phyloP scores from a whole-genome alignment of 2,113 vertebrate species.

The Antennarius striatus region DNA sequence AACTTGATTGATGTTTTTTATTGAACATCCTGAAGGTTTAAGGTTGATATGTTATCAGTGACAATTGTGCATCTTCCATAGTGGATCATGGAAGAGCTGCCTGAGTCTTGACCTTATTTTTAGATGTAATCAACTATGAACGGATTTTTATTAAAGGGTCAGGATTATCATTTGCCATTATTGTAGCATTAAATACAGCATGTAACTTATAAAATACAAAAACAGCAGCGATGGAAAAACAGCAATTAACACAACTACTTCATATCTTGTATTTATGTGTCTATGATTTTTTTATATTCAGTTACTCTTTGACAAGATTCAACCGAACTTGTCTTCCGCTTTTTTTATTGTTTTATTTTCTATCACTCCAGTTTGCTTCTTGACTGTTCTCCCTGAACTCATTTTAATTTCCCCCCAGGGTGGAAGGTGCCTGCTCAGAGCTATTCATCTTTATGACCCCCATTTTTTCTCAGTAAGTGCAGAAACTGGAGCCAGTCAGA shows the following conservation, averaged over 20 bases:
- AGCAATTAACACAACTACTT: background rate
- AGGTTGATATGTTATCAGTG: background rate
- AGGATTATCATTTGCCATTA: background rate
- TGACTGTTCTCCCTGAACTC: constrained; percentile 11
- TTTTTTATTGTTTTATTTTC: background rate
- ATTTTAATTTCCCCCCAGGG: constrained; percentile 21
- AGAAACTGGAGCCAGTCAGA: constrained; percentile 28
- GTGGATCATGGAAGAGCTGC: background rate
- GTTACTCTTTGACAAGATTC: background rate
- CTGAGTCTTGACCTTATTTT: background rate
- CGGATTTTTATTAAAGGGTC: background rate
- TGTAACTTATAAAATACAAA: background rate
- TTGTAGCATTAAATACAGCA: constrained; percentile 9
- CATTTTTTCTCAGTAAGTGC: constrained; percentile 19
- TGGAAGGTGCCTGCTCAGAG: constrained; percentile 13
- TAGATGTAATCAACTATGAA: background rate
- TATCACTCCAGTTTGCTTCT: background rate
- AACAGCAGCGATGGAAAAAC: background rate
- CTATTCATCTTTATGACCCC: constrained; percentile 20
- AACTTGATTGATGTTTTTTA: background rate
- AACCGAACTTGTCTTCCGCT: no score
- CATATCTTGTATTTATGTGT: background rate
- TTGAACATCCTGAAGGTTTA: no score
- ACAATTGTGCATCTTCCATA: background rate
- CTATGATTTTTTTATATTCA: background rate